Evolutionary conservation across 2,888 invertebrate species (phyloP).

Genomic region (Teinopalpus imperialis): DNA sequence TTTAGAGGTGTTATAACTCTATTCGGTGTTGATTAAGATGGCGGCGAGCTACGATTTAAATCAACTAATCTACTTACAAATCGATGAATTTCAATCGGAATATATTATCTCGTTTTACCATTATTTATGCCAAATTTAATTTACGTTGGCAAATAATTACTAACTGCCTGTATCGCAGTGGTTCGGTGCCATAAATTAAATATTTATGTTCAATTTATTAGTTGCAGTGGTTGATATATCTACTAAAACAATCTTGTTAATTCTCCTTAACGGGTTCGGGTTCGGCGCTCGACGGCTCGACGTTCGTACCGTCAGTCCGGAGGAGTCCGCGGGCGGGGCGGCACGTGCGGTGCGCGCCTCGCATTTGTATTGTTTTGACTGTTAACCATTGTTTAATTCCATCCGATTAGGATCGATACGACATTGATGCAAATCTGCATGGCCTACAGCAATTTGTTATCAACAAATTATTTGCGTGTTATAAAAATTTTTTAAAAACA

Average conservation of each 20-base stretch:
- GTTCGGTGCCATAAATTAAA: conserved; percentile 18
- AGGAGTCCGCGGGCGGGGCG: conserved; percentile 78
- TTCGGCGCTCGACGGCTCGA: conserved; percentile 28
- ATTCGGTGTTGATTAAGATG: conserved; percentile 44
- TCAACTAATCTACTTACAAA: conserved; percentile 24
- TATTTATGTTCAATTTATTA: conserved; percentile 20
- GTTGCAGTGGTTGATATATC: conserved; percentile 10
- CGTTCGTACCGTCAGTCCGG: conserved; percentile 56
- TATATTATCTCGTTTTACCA: conserved; percentile 18
- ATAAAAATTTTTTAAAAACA: too few species aligned
- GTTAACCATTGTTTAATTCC: conserved; percentile 69
- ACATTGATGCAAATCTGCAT: conserved; percentile 47
- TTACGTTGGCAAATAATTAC: conserved; percentile 24
- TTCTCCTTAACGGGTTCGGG: conserved; percentile 13
- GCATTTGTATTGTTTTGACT: conserved; percentile 72
- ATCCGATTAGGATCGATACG: conserved; percentile 71
- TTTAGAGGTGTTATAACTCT: conserved; percentile 51
- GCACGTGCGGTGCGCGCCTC: conserved; percentile 78
- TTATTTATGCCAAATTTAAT: conserved; percentile 24
- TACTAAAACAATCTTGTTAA: conserved; percentile 10
- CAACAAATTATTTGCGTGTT: conserved; percentile 41
- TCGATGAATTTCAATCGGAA: conserved; percentile 24
- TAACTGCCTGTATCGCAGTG: conserved; percentile 1
- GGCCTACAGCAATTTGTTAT: conserved; percentile 51
- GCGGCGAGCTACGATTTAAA: conserved; percentile 11